Evolutionary conservation across 2,888 invertebrate genomes (phyloP), one percentile per base, ranked within the genome.

Genomic region (Campoplex nolae): DNA sequence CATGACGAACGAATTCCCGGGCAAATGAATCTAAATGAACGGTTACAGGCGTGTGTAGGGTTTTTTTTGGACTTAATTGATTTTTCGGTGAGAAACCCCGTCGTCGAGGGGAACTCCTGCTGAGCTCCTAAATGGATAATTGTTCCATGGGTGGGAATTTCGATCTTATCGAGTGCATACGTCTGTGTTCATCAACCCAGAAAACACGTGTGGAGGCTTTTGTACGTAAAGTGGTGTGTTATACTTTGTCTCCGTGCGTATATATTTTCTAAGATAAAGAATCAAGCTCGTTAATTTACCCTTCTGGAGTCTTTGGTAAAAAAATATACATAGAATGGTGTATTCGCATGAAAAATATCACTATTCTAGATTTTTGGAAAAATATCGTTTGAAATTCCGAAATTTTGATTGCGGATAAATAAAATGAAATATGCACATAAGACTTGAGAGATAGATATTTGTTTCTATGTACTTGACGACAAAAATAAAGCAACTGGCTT

Each of bases 1-100:
- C 58, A 8, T 93, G 92, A 91, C 93, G 91, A 93, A 92, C 92
- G 92, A 92, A 92, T 91, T 92, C 91, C 92, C 91, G 92, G 92
- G 91, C 91, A 93, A 94, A 94, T 94, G 93, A 93, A 92, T 90
- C 88, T 23, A 32, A 87, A 89, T 92, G 18, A 48, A 84, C 76
- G 90, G 90, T 88, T 90, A 90, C 87, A 88, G 90, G 9, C 56
- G 90, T 89, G 87, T 81, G 83, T 16, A 54, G 54, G 67, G 6
- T 32, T 42, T 68, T 18, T 70, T 32, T 70, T 32, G 16, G 54
- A 45, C 58, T 92, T 93, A 93, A 94, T 94, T 93, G 94, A 94
- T 93, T 93, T 92, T 92, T 86, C 78, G 74, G 54, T 42, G 51
- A 73, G 83, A 75, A 48, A 45, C 38, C 78, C 78, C 85, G 75